phyloP scores from a whole-genome alignment of 1,140 invertebrate species.

The Tetramorium alpestre region DNA sequence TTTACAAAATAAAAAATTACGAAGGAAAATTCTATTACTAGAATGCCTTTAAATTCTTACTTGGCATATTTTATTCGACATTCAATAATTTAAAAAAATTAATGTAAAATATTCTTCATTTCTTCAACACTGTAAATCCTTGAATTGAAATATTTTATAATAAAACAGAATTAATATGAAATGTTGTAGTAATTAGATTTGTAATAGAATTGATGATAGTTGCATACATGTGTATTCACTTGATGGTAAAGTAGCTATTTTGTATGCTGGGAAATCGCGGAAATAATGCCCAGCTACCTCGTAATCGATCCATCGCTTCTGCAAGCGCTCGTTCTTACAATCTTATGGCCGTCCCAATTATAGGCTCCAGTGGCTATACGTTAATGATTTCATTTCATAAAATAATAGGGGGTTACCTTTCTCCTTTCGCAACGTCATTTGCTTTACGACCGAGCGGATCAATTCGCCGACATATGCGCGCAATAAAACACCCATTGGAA shows the following conservation, averaged over 20 bases:
- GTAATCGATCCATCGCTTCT: conserved; percentile 44
- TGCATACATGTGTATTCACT: not conserved
- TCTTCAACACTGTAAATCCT: not conserved
- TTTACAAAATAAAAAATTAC: not conserved
- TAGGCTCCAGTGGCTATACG: conserved; percentile 43
- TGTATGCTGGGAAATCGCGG: not conserved
- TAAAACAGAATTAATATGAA: not conserved
- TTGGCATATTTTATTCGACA: not conserved
- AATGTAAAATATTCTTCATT: not conserved
- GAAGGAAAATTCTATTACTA: not conserved
- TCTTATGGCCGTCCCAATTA: conserved; percentile 50
- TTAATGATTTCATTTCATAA: conserved; percentile 69
- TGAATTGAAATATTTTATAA: not conserved
- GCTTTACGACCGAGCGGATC: conserved; percentile 70
- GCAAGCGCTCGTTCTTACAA: conserved; percentile 26
- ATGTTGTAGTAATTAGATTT: not conserved
- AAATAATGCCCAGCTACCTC: conserved; percentile 25
- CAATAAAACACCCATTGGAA: conserved; percentile 69
- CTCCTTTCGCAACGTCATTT: conserved; percentile 65
- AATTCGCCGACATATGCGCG: conserved; percentile 65
- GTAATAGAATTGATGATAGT: not conserved
- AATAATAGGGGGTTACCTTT: conserved; percentile 64
- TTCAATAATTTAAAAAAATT: no score
- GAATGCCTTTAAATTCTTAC: not conserved
- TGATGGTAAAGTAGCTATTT: not conserved